Evolutionary conservation across 2,888 invertebrate species (phyloP), one percentile per base, ranked within the genome.

Genomic region (Epirrhoe tristata): DNA sequence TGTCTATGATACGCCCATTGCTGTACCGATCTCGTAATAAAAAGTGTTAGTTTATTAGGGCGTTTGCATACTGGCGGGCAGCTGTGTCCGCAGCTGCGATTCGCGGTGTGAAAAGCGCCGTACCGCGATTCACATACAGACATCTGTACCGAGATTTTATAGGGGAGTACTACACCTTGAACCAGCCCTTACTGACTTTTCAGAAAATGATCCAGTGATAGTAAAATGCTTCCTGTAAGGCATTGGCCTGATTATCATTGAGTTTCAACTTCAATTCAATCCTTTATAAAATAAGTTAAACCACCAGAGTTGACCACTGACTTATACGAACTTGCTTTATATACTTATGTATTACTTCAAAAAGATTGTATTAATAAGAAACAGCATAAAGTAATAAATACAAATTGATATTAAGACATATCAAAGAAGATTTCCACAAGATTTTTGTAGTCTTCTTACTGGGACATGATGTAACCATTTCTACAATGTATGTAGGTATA

Each of bases 31-130:
- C 58, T 70, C 51, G 84, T 82, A 89, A 91, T 91, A 91, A 91
- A 91, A 89, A 88, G 83, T 85, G 82, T 88, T 84, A 90, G 86
- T 90, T 89, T 89, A 90, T 90, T 90, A 91, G 91, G 91, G 90
- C 82, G 92, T 91, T 91, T 91, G 91, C 93, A 92, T 91, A 92
- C 86, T 80, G 73, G 77, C 78, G 78, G 77, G 83, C 91, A 90
- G 91, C 90, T 85, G 84, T 56, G 70, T 63, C 67, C 82, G 84
- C 90, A 90, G 90, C 90, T 90, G 90, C 84, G 84, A 78, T 81
- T 81, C 77, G 79, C 84, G 87, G 86, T 93, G 93, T 93, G 93
- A 93, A 93, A 88, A 87, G 80, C 81, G 76, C 79, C 78, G 81
- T 77, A 80, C 82, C 66, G 75, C 82, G 86, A 86, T 93, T 93